Percentiles rank a stretch among this genome's conserved stretches.
Conservation (phyloP, 2,888 invertebrate species). For the Mantis religiosa region DNA sequence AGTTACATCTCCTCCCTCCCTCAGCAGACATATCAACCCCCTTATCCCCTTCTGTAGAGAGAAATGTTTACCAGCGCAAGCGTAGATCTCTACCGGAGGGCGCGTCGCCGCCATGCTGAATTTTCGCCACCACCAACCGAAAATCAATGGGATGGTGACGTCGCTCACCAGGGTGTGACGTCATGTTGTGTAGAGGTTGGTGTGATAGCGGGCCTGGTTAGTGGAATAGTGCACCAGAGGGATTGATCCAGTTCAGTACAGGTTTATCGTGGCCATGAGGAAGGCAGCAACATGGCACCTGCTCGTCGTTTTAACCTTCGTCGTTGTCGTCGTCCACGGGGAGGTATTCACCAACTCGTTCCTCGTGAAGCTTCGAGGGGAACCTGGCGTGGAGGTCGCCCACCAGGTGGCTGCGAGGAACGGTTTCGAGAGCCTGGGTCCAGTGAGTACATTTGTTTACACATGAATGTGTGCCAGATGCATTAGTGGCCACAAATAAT, state of each 20-base stretch:
- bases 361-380: conserved; percentile 81
- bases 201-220: background rate
- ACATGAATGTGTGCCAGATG: no score
- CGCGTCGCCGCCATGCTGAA: conserved; percentile 1
- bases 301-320: background rate
- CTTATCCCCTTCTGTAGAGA: background rate
- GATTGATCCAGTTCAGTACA: background rate
- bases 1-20: background rate
- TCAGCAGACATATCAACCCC: no score
- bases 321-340: conserved; percentile 32
- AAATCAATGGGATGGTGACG: conserved; percentile 12
- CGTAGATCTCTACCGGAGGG: background rate
- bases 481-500: no score
- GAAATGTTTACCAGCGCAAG: background rate
- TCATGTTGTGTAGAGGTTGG: conserved; percentile 3
- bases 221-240: background rate
- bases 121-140: conserved; percentile 2
- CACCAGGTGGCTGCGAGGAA: conserved; percentile 78
- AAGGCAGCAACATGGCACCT: background rate
- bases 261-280: background rate
- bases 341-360: conserved; percentile 95
- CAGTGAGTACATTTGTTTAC: conserved; percentile 63
- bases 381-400: conserved; percentile 72
- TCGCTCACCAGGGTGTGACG: background rate
- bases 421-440: conserved; percentile 90